These are phyloP conservation scores for Xestia ashworthii DNA, from an alignment of 2,888 invertebrate species.

Conservation along the genomic window DNA sequence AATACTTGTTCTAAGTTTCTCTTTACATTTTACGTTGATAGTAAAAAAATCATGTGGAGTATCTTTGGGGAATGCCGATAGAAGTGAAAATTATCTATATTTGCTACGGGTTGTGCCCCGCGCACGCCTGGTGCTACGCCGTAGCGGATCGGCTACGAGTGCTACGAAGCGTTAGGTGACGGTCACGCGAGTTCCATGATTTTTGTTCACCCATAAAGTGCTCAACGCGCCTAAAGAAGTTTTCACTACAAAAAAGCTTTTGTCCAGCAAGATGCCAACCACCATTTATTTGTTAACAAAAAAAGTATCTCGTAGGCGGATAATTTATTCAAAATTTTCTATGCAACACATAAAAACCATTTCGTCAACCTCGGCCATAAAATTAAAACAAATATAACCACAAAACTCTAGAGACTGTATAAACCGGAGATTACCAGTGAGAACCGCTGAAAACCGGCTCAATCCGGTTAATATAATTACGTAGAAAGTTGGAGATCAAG, in stretches of 20 bases:
- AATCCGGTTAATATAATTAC: conserved; percentile 69
- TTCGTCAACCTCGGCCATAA: conserved; percentile 48
- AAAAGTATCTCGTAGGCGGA: not conserved
- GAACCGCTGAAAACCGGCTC: conserved; percentile 62
- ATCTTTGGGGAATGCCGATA: too few relatives aligned
- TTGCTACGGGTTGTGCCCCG: too few relatives aligned
- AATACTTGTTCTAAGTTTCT: not conserved
- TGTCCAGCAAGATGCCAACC: not conserved
- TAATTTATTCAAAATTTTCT: conserved; percentile 2
- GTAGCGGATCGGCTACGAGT: too few relatives aligned
- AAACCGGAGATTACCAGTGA: conserved; percentile 66
- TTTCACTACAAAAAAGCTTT: not conserved
- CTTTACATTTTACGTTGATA: not conserved
- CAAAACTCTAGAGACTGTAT: conserved; percentile 64
- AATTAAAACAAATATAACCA: conserved; percentile 65
- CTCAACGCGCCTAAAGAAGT: too few relatives aligned
- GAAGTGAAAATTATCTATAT: too few relatives aligned
- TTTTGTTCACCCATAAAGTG: too few relatives aligned
- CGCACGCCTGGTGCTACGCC: too few relatives aligned
- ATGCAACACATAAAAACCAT: conserved; percentile 23
- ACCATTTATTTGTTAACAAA: not conserved
- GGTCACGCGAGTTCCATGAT: too few relatives aligned
- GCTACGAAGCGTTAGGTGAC: too few relatives aligned
- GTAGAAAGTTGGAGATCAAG: conserved; percentile 67
- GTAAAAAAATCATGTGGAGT: not conserved